A percentile compares a stretch with the other conserved stretches of the same genome.
Conservation (phyloP, 1,140 invertebrate genomes). For the Leptinotarsa defecta region DNA sequence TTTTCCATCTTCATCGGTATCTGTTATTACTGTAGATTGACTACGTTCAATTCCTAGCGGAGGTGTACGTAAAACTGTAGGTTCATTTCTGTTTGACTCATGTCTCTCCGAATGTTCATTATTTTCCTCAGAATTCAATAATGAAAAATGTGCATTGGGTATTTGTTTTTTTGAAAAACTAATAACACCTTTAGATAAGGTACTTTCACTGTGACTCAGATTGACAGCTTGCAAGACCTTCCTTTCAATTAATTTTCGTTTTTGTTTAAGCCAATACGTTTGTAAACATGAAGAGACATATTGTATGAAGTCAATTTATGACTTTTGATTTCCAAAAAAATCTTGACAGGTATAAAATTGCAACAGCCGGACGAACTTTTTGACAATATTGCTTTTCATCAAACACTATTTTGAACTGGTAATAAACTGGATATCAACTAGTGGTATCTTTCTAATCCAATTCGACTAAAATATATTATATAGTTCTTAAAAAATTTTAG, state of each 20-base stretch:
- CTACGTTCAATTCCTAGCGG: not conserved
- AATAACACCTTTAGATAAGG: not conserved
- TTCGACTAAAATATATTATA: no score
- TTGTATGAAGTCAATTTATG: no score
- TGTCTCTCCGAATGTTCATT: not conserved
- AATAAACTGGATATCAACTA: no score
- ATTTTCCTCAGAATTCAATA: not conserved
- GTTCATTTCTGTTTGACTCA: conserved; percentile 1
- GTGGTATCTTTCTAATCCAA: no score
- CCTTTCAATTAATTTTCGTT: not conserved
- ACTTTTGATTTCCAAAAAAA: no score
- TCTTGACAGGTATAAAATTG: no score
- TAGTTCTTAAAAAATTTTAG: no score
- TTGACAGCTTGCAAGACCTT: conserved; percentile 3
- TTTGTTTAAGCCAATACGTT: not conserved
- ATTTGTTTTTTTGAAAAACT: not conserved
- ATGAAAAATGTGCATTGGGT: not conserved
- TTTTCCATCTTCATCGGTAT: not conserved
- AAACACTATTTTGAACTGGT: no score
- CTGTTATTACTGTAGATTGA: not conserved
- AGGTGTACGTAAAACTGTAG: not conserved
- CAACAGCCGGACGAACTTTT: no score
- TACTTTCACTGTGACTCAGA: conserved; percentile 2
- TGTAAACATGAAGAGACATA: not conserved
- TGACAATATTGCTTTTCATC: no score